Evolutionary conservation across 2,113 vertebrate genomes (phyloP).

Genomic region (Neotoma lepida): DNA sequence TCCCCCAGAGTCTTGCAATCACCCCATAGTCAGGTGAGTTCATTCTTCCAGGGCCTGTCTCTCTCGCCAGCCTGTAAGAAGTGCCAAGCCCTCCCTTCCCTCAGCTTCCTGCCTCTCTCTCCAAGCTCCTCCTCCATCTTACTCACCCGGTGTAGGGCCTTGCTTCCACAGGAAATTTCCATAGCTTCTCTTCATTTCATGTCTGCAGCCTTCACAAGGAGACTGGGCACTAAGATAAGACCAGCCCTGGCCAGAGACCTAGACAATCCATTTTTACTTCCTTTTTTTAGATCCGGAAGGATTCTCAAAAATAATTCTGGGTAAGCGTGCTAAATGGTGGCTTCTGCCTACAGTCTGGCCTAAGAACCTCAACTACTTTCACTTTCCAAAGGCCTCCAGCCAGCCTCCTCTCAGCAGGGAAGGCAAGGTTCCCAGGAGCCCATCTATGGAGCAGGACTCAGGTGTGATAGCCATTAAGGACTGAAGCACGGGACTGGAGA

Average conservation of each 20-base stretch:
- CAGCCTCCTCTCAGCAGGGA: background rate
- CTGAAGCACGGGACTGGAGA: background rate
- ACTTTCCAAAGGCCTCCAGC: background rate
- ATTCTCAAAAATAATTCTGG: conserved; percentile 48
- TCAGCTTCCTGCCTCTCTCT: background rate
- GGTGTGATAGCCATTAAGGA: background rate
- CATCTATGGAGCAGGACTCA: background rate
- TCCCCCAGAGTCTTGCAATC: background rate
- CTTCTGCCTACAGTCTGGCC: background rate
- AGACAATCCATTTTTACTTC: background rate
- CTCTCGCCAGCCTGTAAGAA: background rate
- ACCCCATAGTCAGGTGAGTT: background rate
- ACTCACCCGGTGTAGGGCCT: background rate
- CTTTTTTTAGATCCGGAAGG: conserved; percentile 3
- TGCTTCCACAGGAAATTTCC: background rate
- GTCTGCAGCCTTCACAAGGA: background rate
- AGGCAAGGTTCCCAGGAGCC: background rate
- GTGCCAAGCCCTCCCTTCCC: background rate
- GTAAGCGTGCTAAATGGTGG: background rate
- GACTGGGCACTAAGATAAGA: background rate
- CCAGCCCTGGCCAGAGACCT: background rate
- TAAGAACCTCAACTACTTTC: background rate
- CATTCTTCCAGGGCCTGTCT: background rate
- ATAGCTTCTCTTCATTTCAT: background rate
- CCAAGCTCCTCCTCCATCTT: no score